These are phyloP conservation scores for Bibio marci DNA, from an alignment of 2,888 invertebrate genomes.

Conservation along the genomic window DNA sequence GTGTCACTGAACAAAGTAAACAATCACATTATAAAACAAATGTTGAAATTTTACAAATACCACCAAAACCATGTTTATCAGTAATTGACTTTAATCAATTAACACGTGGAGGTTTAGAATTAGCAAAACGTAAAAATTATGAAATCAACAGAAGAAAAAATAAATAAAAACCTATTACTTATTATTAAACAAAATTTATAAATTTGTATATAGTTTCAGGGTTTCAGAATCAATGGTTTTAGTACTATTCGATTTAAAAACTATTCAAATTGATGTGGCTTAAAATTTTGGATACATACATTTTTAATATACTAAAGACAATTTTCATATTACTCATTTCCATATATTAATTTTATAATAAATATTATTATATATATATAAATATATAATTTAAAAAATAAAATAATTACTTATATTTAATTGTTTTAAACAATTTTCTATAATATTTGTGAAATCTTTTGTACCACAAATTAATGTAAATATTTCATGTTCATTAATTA, in stretches of 20 bases:
- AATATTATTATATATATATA: too few relatives aligned
- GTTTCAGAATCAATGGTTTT: too few relatives aligned
- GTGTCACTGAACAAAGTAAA: neutral
- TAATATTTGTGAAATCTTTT: constrained; percentile 14
- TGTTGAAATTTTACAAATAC: constrained; percentile 22
- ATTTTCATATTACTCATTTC: too few relatives aligned
- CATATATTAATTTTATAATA: too few relatives aligned
- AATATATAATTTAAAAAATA: too few relatives aligned
- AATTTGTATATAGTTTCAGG: too few relatives aligned
- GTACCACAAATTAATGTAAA: constrained; percentile 14
- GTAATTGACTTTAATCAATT: constrained; percentile 58
- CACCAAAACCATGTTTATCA: constrained; percentile 44
- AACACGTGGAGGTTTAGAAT: constrained; percentile 40
- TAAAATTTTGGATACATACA: too few relatives aligned
- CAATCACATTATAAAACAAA: constrained; percentile 1
- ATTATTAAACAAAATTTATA: too few relatives aligned
- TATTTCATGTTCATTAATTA: neutral
- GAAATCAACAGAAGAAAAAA: neutral
- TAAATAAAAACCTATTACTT: too few relatives aligned
- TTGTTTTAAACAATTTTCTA: constrained; percentile 8
- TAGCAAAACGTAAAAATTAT: constrained; percentile 21
- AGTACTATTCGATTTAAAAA: too few relatives aligned
- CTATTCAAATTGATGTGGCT: too few relatives aligned
- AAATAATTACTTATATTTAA: neutral
- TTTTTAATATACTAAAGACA: too few relatives aligned